Evolutionary conservation across 35 echinoderm and acorn worm species (phyloP).

Genomic region (Ophioderma brevispina): DNA sequence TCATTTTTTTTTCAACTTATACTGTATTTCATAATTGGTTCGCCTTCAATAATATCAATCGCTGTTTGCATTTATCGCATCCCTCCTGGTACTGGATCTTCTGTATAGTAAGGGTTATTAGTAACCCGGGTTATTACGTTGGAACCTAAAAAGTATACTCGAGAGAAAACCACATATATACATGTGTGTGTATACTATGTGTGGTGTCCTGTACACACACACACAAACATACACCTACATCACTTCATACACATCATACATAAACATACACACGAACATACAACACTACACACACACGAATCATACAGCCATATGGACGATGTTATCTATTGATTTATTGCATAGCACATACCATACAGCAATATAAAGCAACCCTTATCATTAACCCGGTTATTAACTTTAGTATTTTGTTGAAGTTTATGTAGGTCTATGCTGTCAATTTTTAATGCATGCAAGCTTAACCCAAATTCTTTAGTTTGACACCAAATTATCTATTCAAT

Average conservation of each 20-base stretch:
- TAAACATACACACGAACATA: not conserved
- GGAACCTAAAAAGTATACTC: too few relatives aligned
- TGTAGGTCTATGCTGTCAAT: not conserved
- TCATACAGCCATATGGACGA: not conserved
- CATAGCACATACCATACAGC: too few relatives aligned
- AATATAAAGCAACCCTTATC: not conserved
- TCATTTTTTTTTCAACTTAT: too few relatives aligned
- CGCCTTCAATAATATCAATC: not conserved
- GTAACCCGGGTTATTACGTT: too few relatives aligned
- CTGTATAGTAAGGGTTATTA: too few relatives aligned
- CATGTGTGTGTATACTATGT: too few relatives aligned
- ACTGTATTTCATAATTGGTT: not conserved
- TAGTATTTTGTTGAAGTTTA: not conserved
- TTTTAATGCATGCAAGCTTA: not conserved
- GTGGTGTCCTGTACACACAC: too few relatives aligned
- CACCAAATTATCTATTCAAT: not conserved
- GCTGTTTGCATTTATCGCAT: not conserved
- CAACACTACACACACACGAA: not conserved
- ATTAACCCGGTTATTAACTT: not conserved
- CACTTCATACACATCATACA: not conserved
- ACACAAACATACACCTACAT: not conserved
- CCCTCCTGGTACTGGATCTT: too few relatives aligned
- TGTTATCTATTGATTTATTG: not conserved
- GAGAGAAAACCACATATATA: too few relatives aligned
- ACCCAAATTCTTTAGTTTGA: not conserved